Evolutionary conservation across 2,888 invertebrate genomes (phyloP), one percentile per base, ranked within the genome.

Genomic region (Stenolophus ochropezus): DNA sequence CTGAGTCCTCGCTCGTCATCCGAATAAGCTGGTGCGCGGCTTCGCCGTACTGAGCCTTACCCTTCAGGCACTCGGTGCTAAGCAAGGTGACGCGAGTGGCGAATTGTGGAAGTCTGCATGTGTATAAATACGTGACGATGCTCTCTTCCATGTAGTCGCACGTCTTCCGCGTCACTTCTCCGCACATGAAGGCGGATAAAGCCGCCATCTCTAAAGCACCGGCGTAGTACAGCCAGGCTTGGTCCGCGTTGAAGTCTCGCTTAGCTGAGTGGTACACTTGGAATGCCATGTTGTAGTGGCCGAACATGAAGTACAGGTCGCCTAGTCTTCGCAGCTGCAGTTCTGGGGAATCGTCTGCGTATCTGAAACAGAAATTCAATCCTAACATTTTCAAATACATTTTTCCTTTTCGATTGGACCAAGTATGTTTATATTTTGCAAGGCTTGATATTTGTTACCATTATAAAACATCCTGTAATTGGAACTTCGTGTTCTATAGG

Each of bases 1-100:
- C 98, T n/a, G 97, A 97, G 88, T 99, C 98, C 90, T 98, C 98
- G 85, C 96, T 96, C 6, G 98, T 98, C 96, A 98, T 96, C 83
- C 97, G 93, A 85, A 98, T 97, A 73, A 97, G 92, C 88, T 97
- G 97, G 87, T 95, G 95, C 0, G 98, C 98, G n/a, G 98, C 98
- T 88, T 99, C 98, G 8, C 95, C 94, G 87, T 94, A 96, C 85
- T 95, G 90, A 42, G 94, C 94, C 49, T 94, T 92, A 53, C 93
- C 93, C 88, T 95, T 95, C 75, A 98, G 90, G 86, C 97, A 97
- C 86, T 98, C 96, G 2, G 96, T 94, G 84, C 97, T 97, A 1
- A 98, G 90, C 71, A 99, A 90, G 0, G 98, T 97, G 1, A 97
- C 96, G 85, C 98, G 92, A 0, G 97, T 97, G 0, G 98, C 98